Percentiles rank a stretch among this genome's conserved stretches.
Evolutionary conservation across 2,888 invertebrate genomes (phyloP).

Genomic region (Himalopsyche tibetana): DNA sequence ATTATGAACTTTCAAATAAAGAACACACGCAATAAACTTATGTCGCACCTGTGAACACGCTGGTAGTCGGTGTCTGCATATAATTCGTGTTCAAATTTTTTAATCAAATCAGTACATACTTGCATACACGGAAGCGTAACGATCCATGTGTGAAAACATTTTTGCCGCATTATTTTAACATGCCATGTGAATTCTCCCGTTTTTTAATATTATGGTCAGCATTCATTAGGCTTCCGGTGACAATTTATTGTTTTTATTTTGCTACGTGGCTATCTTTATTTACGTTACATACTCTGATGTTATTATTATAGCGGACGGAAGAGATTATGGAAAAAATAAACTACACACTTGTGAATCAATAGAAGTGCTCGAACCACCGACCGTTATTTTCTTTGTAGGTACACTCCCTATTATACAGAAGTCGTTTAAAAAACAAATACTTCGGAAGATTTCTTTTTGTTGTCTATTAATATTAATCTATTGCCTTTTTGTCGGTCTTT

Average conservation of each 20-base stretch:
- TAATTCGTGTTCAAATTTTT: slow-evolving; percentile 19
- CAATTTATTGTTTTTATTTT: slow-evolving; percentile 28
- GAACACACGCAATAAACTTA: neutral
- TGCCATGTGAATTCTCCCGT: slow-evolving; percentile 46
- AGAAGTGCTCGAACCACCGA: slow-evolving; percentile 31
- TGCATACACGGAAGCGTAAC: slow-evolving; percentile 49
- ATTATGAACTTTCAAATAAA: neutral
- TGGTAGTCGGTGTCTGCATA: neutral
- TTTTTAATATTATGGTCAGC: slow-evolving; percentile 47
- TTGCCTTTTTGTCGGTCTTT: neutral
- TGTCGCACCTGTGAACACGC: neutral
- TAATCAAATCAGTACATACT: slow-evolving; percentile 18
- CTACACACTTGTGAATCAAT: slow-evolving; percentile 28
- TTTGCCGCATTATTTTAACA: slow-evolving; percentile 23
- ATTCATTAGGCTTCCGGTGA: slow-evolving; percentile 54
- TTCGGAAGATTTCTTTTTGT: slow-evolving; percentile 8
- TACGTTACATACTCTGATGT: neutral
- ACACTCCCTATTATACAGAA: neutral
- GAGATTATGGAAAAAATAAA: slow-evolving; percentile 19
- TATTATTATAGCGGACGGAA: slow-evolving; percentile 5
- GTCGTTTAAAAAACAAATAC: slow-evolving; percentile 26
- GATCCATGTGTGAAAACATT: slow-evolving; percentile 51
- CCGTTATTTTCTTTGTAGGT: slow-evolving; percentile 24
- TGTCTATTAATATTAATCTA: slow-evolving; percentile 10
- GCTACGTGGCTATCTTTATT: slow-evolving; percentile 36